Conservation (phyloP, 2,113 vertebrate species). For the Microcebus murinus region DNA sequence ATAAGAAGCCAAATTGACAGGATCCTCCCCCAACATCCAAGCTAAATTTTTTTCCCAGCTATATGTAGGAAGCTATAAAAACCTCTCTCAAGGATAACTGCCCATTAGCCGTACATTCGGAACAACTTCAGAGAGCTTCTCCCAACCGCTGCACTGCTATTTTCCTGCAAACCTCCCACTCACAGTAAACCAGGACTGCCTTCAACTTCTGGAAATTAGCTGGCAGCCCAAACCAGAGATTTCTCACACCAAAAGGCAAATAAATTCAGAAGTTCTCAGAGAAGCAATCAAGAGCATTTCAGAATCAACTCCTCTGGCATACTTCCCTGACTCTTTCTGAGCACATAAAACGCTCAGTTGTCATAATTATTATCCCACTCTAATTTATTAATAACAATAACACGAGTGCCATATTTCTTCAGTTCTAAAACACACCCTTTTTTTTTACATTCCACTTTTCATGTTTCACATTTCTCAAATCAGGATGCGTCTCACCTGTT, state of each 20-base stretch:
- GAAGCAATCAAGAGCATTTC: conserved; percentile 23
- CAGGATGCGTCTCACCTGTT: neutral
- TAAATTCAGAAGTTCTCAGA: conserved; percentile 36
- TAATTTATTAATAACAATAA: conserved; percentile 24
- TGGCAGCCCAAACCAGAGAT: conserved; percentile 9
- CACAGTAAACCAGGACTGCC: conserved; percentile 21
- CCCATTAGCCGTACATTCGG: conserved; percentile 53
- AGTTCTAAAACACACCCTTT: neutral
- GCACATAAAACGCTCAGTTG: conserved; percentile 14
- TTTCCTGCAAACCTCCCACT: conserved; percentile 57
- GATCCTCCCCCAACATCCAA: conserved; percentile 14
- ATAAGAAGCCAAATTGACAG: conserved; percentile 22
- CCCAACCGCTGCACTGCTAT: neutral
- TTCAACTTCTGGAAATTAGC: conserved; percentile 64
- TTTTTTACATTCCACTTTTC: neutral
- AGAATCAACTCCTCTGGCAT: neutral
- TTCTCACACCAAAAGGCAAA: conserved; percentile 35
- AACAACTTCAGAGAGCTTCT: conserved; percentile 32
- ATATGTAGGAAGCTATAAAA: conserved; percentile 39
- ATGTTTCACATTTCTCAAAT: neutral
- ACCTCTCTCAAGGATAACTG: conserved; percentile 7
- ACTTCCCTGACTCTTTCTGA: neutral
- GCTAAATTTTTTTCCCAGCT: conserved; percentile 29
- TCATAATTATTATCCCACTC: neutral
- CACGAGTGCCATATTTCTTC: conserved; percentile 27